Base-by-base conservation (phyloP, 2,797 vertebrate genomes). In the Threskiornis aethiopicus region DNA sequence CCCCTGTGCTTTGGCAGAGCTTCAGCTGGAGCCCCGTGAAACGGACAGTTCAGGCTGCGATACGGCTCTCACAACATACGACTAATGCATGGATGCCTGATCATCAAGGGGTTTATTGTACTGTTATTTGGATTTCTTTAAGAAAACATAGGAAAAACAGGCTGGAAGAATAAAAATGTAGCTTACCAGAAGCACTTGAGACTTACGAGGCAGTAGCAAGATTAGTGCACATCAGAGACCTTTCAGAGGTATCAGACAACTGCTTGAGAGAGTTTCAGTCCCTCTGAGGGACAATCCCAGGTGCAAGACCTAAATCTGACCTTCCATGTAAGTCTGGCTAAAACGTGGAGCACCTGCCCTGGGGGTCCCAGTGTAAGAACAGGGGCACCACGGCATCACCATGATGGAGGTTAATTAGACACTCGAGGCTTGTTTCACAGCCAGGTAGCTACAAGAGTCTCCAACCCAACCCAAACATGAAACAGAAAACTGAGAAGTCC, bases 61-160 rank as follows among this genome's bases (percentile, higher is more conserved):
- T 28, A 28, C 0, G 2, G 41, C 59, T 62, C 49, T 59, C 80
- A 28, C 42, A 79, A 29, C 5, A 17, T 1, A 44, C 0, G 15
- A 93, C 3, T 42, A 84, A 76, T 14, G 7, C 25, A 33, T 2
- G 26, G 73, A 10, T 2, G 3, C 44, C 42, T 12, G 24, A 3
- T 33, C 4, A 5, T 10, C 4, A 2, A 26, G 26, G 11, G 17
- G 4, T 19, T 92, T 62, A 39, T 10, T 54, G 33, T 25, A 28
- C 25, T 69, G 51, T 20, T 79, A n/a, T 3, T 22, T 31, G 31
- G 1, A 3, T 35, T 81, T 84, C 84, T 64, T 42, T 29, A 70
- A 66, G 47, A 42, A 88, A 94, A 86, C 6, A n/a, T 4, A 25
- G 22, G 64, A 29, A 79, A 83, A 93, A 77, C 14, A 46, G 41